Evolutionary conservation across 2,113 vertebrate species (phyloP), one percentile per base, ranked within the genome.

Genomic region (Ceyx melanurus): DNA sequence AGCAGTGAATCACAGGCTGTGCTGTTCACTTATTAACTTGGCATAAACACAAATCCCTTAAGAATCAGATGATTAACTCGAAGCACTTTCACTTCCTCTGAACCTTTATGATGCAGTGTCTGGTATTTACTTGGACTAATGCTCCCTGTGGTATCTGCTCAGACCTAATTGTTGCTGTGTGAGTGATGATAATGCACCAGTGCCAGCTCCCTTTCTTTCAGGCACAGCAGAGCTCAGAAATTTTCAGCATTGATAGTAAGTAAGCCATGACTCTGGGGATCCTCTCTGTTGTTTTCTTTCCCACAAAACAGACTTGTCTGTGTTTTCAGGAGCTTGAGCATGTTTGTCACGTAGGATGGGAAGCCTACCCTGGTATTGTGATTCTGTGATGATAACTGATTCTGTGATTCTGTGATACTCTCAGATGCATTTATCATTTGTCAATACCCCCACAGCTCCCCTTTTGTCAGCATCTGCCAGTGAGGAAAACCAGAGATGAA

Each of bases 11-110:
- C 60, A 28, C 25, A 17, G 45, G 87, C 67, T 20, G 19, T 65
- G 88, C 77, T 83, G 54, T 77, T 96, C 86, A 14, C 76, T 97
- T 95, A 88, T 29, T 94, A 84, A 92, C 54, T 58, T 96, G 92
- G 85, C 82, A 56, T 87, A 66, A 92, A 89, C 81, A 91, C 82
- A 94, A 80, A 92, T 92, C 89, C 91, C 82, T 92, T 72, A 85
- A 89, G 93, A 95, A 77, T 72, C 82, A 76, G 31, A 50, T 74
- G 40, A 60, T 78, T 82, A 95, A 89, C 89, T 25, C 48, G 84
- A 85, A 96, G 93, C 88, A 80, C 81, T 88, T 20, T 46, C 74
- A 96, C 89, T 54, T 45, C 77, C 82, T 68, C 58, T 94, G 81
- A 88, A 84, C 93, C 58, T 91, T 85, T 74, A 28, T 94, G 90